Percentiles rank a stretch among this genome's conserved stretches.
These are phyloP conservation scores for Tragelaphus scriptus DNA, from an alignment of 2,113 vertebrate genomes.

Conservation along the genomic window DNA sequence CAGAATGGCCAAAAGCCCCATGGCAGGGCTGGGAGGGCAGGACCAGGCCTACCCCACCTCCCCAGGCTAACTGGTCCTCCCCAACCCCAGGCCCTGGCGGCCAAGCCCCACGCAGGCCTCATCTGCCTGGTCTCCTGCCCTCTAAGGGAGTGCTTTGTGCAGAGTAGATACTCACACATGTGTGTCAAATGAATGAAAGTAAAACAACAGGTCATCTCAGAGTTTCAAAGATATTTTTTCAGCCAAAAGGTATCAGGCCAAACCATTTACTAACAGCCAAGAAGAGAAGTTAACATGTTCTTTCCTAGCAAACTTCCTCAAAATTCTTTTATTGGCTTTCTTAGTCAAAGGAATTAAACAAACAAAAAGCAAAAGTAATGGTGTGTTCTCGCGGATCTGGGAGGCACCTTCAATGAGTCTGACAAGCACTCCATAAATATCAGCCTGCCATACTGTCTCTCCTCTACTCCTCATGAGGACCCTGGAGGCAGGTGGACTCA, in stretches of 20 bases:
- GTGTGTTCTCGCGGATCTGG: neutral
- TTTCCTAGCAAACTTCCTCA: neutral
- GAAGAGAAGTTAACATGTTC: neutral
- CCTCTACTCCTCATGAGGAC: neutral
- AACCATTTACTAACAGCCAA: neutral
- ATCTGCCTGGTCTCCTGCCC: accelerated
- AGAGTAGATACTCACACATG: accelerated
- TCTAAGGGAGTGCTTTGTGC: neutral
- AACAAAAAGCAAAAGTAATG: neutral
- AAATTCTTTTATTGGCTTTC: neutral
- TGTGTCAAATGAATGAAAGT: neutral
- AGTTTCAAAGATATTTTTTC: neutral
- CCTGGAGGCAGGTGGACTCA: neutral
- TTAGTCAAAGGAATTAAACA: neutral
- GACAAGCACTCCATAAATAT: accelerated
- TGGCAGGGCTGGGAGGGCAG: neutral
- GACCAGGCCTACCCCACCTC: neutral
- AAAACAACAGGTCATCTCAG: neutral
- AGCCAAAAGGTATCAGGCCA: neutral
- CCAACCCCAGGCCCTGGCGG: neutral
- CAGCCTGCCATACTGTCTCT: no score
- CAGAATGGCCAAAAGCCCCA: neutral
- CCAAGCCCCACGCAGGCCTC: accelerated
- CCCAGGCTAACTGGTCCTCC: no score
- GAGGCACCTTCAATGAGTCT: neutral